These are phyloP conservation scores for Eriosoma lanigerum DNA, from an alignment of 1,140 invertebrate species.

Conservation along the genomic window DNA sequence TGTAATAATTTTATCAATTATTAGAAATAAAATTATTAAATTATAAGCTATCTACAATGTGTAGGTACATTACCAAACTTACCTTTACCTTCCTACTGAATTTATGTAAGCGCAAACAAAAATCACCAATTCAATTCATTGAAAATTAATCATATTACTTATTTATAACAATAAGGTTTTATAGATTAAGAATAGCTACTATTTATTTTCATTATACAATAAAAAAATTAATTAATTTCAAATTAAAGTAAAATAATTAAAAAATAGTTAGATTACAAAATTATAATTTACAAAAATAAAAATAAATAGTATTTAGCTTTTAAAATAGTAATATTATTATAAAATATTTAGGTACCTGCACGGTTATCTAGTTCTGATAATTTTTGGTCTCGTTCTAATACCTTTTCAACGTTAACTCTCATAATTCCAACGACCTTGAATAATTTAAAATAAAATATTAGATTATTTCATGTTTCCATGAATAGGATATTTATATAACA, in stretches of 20 bases:
- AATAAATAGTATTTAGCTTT: no score
- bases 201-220: no score
- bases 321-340: no score
- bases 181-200: no score
- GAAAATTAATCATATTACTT: no score
- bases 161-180: no score
- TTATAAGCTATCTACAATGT: not conserved
- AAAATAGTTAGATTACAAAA: no score
- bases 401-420: conserved; percentile 96
- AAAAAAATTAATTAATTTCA: no score
- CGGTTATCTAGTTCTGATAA: conserved; percentile 93
- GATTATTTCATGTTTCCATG: not conserved
- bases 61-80: conserved; percentile 29
- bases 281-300: no score
- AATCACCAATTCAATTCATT: not conserved
- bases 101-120: conserved; percentile 27
- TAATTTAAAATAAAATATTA: conserved; percentile 49
- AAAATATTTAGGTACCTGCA: conserved; percentile 68
- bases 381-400: conserved; percentile 93
- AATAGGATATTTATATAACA: no score
- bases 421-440: conserved; percentile 86
- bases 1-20: not conserved
- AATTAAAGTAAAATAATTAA: no score
- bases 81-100: conserved; percentile 32
- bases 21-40: not conserved